These are phyloP conservation scores for Willowsia nigromaculata DNA, from an alignment of 2,888 invertebrate species.

Conservation along the genomic window DNA sequence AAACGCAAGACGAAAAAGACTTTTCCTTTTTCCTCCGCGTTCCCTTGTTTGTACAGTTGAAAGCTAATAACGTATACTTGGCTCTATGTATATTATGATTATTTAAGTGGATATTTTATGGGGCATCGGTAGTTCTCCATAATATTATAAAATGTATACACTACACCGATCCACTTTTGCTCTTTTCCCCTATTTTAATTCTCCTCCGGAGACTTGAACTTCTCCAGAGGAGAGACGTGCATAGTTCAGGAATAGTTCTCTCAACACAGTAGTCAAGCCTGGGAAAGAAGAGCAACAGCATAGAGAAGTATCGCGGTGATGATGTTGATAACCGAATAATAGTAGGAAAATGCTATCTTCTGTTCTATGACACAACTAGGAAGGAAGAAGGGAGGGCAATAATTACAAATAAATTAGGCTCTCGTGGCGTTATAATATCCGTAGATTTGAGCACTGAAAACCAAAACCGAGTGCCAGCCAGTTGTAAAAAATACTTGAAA, in stretches of 20 bases:
- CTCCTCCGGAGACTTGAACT: slow-evolving; percentile 54
- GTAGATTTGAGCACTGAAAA: slow-evolving; percentile 41
- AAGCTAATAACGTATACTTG: not conserved
- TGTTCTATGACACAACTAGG: not conserved
- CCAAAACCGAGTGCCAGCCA: slow-evolving; percentile 38
- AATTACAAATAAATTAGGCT: slow-evolving; percentile 67
- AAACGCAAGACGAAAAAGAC: slow-evolving; percentile 14
- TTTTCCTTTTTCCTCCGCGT: slow-evolving; percentile 5
- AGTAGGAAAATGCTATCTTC: not conserved
- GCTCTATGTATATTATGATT: not conserved
- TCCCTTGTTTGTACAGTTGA: not conserved
- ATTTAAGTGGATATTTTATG: not conserved
- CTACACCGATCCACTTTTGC: slow-evolving; percentile 6
- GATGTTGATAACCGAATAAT: not conserved
- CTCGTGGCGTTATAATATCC: slow-evolving; percentile 54
- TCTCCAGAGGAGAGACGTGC: not conserved
- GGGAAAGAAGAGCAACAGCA: not conserved
- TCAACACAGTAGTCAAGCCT: not conserved
- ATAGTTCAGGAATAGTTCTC: not conserved
- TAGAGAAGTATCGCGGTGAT: not conserved
- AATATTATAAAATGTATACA: not conserved
- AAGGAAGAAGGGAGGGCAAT: slow-evolving; percentile 45
- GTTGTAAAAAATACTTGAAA: not conserved
- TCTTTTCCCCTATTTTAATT: slow-evolving; percentile 54
- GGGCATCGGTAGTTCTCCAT: not conserved